Conservation (phyloP, 2,888 invertebrate species). For the Drosophila multiciliata region DNA sequence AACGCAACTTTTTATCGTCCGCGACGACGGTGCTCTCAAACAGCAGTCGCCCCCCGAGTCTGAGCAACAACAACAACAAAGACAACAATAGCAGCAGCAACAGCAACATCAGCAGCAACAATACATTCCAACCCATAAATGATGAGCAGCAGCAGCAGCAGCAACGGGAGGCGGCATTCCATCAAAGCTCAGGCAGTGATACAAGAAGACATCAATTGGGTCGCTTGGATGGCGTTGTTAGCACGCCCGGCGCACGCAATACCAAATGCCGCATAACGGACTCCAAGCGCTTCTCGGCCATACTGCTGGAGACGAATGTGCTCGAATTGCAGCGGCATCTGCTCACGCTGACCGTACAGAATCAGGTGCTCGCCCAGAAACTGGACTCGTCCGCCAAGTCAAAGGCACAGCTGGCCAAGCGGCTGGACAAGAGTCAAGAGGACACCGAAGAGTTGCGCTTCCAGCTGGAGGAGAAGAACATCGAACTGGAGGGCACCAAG, state of each 20-base stretch:
- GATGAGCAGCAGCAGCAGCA: constrained; percentile 55
- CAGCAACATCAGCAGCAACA: constrained; percentile 58
- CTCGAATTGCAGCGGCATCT: constrained; percentile 93
- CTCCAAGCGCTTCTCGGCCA: constrained; percentile 92
- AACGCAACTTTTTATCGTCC: constrained; percentile 83
- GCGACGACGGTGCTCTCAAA: constrained; percentile 82
- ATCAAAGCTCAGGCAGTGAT: constrained; percentile 83
- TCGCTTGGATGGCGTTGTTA: constrained; percentile 89
- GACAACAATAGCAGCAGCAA: constrained; percentile 41
- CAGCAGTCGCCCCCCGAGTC: constrained; percentile 65
- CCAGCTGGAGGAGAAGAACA: constrained; percentile 92
- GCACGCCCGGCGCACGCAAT: constrained; percentile 87
- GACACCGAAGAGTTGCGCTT: constrained; percentile 93
- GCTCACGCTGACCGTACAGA: constrained; percentile 92
- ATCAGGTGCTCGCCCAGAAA: constrained; percentile 91
- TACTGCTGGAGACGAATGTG: constrained; percentile 92
- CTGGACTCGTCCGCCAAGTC: constrained; percentile 89
- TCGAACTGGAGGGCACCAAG: constrained; percentile 92
- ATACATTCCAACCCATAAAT: constrained; percentile 4
- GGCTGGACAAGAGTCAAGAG: constrained; percentile 90
- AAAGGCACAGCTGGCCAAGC: constrained; percentile 88
- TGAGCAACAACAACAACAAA: constrained; percentile 31
- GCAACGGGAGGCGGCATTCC: constrained; percentile 77
- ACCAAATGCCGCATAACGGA: constrained; percentile 89
- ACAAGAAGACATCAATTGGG: constrained; percentile 85